Percentiles rank a stretch among this genome's conserved stretches.
Evolutionary conservation across 2,797 vertebrate genomes (phyloP).

Genomic region (Borostomias antarcticus): DNA sequence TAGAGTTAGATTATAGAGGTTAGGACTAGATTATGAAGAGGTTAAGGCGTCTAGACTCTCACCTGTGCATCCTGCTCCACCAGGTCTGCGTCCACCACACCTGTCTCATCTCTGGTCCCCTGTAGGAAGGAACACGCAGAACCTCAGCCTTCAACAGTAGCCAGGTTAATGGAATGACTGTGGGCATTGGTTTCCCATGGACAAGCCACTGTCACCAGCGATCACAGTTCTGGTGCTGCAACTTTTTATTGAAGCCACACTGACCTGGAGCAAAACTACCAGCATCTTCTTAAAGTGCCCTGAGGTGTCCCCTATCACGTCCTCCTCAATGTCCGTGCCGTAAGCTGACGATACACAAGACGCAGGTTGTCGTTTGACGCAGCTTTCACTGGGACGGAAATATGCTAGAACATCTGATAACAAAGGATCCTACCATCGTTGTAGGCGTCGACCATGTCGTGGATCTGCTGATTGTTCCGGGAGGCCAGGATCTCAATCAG

Average conservation of each 20-base stretch:
- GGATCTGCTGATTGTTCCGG: constrained; percentile 88
- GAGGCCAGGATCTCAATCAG: constrained; percentile 94
- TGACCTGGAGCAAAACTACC: constrained; percentile 91
- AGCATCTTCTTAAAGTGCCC: constrained; percentile 99
- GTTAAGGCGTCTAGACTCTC: constrained; percentile 32
- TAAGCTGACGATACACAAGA: constrained; percentile 78
- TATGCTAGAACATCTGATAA: no score
- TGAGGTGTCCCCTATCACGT: constrained; percentile 84
- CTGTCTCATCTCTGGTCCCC: constrained; percentile 91
- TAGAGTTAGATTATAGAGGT: no score
- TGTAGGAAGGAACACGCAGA: constrained; percentile 51
- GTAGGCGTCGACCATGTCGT: constrained; percentile 86
- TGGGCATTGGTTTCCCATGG: neutral
- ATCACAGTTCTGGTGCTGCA: neutral
- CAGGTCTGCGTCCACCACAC: constrained; percentile 88
- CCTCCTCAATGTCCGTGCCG: constrained; percentile 86
- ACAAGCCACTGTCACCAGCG: neutral
- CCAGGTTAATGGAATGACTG: neutral
- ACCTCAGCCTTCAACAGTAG: neutral
- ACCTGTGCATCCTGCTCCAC: constrained; percentile 92
- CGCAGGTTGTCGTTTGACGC: neutral
- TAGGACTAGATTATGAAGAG: no score
- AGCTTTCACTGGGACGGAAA: neutral
- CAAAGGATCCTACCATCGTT: constrained; percentile 83
- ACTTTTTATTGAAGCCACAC: constrained; percentile 25